A percentile compares a stretch with the other conserved stretches of the same genome.
These are phyloP conservation scores for Echiichthys vipera DNA, from an alignment of 2,797 vertebrate species.

Conservation along the genomic window DNA sequence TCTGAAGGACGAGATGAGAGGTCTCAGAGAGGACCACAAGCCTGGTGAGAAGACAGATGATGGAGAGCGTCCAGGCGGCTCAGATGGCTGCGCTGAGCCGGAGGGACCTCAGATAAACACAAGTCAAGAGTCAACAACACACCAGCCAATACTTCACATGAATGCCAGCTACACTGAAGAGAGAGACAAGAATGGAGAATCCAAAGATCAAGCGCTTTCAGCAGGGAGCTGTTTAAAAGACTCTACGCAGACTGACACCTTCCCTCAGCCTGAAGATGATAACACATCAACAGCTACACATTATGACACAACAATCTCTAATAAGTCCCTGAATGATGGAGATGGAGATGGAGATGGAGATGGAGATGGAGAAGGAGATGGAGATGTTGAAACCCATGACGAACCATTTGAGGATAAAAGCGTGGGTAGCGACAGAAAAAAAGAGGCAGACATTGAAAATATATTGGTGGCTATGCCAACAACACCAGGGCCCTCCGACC, in stretches of 20 bases:
- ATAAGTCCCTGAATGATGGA: constrained; percentile 14
- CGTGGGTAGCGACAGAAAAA: neutral
- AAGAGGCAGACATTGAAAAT: constrained; percentile 20
- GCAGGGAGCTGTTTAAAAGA: constrained; percentile 22
- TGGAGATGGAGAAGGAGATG: constrained; percentile 28
- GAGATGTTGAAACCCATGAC: constrained; percentile 9
- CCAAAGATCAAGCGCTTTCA: constrained; percentile 44
- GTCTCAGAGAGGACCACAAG: constrained; percentile 62
- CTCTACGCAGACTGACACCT: constrained; percentile 3
- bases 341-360: constrained; percentile 33
- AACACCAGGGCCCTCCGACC: constrained; percentile 46
- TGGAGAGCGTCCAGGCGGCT: constrained; percentile 58
- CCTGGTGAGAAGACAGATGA: constrained; percentile 67
- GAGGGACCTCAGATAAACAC: constrained; percentile 45
- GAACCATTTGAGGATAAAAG: constrained; percentile 2
- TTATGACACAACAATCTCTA: constrained; percentile 1
- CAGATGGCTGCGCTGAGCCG: constrained; percentile 34
- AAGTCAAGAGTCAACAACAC: constrained; percentile 60
- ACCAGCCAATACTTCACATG: constrained; percentile 26
- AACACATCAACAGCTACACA: constrained; percentile 17
- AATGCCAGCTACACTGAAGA: constrained; percentile 27
- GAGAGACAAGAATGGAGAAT: constrained; percentile 5
- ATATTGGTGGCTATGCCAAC: constrained; percentile 43
- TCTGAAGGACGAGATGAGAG: constrained; percentile 74
- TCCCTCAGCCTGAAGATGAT: constrained; percentile 36